These are phyloP conservation scores for Drosophila neocordata DNA, from an alignment of 1,140 invertebrate species.

Conservation along the genomic window DNA sequence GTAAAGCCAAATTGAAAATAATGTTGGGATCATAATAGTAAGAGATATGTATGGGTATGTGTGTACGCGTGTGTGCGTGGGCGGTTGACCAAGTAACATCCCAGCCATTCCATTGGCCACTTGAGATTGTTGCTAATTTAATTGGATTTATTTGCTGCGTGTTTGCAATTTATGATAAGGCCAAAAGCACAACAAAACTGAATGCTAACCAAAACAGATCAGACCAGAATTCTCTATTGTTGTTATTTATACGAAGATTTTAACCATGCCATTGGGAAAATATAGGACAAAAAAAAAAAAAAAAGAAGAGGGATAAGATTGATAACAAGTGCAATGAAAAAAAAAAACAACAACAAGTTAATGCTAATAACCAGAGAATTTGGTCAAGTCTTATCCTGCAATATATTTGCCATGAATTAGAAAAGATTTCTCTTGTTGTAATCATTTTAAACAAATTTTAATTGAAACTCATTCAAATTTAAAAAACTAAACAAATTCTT, in stretches of 20 bases:
- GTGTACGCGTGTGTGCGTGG: neutral
- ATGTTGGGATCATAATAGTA: conserved; percentile 41
- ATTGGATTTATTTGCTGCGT: conserved; percentile 62
- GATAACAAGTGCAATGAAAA: neutral
- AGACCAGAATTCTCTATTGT: too few species aligned
- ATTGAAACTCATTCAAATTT: too few species aligned
- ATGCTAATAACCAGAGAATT: neutral
- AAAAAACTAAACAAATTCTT: too few species aligned
- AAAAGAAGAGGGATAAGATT: neutral
- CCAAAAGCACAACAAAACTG: neutral
- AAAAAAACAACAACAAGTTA: neutral
- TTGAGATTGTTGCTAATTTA: conserved; percentile 64
- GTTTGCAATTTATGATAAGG: conserved; percentile 55
- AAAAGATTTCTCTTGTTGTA: too few species aligned
- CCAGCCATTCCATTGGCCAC: conserved; percentile 36
- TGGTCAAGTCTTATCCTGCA: too few species aligned
- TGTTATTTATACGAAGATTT: too few species aligned
- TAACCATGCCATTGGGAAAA: neutral
- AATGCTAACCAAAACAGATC: neutral
- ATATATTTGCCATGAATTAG: too few species aligned
- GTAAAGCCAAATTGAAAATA: conserved; percentile 55
- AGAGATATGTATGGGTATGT: neutral
- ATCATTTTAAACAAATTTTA: too few species aligned
- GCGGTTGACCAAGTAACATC: neutral
- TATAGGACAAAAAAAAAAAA: too few species aligned